These are phyloP conservation scores for Diorhabda elongata DNA, from an alignment of 1,140 invertebrate genomes.

Conservation along the genomic window DNA sequence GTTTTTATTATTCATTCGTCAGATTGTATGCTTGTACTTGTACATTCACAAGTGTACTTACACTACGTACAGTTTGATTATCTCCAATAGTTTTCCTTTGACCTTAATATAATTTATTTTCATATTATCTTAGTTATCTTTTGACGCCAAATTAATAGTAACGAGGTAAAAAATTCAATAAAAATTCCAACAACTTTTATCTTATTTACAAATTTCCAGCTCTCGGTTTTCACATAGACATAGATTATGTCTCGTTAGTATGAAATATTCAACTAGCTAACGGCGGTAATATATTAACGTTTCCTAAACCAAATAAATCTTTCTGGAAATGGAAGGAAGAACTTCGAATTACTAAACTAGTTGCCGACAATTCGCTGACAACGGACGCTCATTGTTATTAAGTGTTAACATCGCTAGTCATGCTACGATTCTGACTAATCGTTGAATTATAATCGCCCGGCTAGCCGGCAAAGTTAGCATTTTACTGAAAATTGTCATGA, in stretches of 20 bases:
- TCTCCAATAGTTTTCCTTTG: too few species aligned
- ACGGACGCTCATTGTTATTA: neutral
- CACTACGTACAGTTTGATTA: too few species aligned
- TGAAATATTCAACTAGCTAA: neutral
- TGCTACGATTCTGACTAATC: neutral
- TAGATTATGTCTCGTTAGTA: neutral
- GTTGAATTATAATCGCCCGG: neutral
- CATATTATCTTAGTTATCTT: too few species aligned
- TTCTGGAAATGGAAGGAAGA: neutral
- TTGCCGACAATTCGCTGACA: neutral
- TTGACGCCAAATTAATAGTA: too few species aligned
- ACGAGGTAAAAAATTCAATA: too few species aligned
- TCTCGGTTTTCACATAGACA: neutral
- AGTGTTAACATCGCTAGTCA: neutral
- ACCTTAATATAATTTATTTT: too few species aligned
- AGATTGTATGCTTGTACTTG: too few species aligned
- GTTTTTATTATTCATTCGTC: too few species aligned
- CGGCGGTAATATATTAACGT: neutral
- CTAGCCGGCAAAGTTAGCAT: neutral
- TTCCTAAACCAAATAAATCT: neutral
- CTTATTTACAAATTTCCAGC: neutral
- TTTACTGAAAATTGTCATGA: slow-evolving; percentile 1
- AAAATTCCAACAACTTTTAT: too few species aligned
- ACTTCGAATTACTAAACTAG: slow-evolving; percentile 1
- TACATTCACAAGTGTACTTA: too few species aligned